Base-by-base conservation (phyloP, 2,888 invertebrate species). In the Caradrina kadenii region DNA sequence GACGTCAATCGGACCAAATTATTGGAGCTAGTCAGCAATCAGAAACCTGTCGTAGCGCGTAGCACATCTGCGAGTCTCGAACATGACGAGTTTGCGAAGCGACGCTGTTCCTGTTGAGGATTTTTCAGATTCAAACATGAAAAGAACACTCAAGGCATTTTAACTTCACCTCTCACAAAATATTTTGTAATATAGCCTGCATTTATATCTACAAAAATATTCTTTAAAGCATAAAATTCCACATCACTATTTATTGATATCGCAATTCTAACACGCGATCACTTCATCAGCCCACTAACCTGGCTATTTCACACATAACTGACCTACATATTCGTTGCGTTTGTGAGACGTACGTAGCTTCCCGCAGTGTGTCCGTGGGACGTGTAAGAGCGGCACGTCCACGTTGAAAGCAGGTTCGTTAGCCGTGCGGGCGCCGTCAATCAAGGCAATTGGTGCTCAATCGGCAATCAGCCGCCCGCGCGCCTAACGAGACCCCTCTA, bases 391-490 rank as follows among this genome's bases (percentile, higher is more conserved):
- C 63, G 86, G 89, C 92, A 91, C 92, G 93, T 92, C 90, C 94
- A 92, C 90, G 88, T 87, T 94, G 93, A 94, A 93, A 95, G 94
- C 94, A 90, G 93, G 95, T 93, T 96, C 96, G 96, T 96, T 96
- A 93, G 89, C 88, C 86, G 90, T 89, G 91, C 90, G 90, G 91
- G 92, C 93, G 90, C 92, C 94, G 95, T 96, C 96, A 96, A 96
- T 96, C 96, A 95, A 93, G 94, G 92, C 96, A 95, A 96, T 96
- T 94, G 96, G 93, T 93, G 93, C 93, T 96, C 96, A 96, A 96
- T 96, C 95, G 96, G 94, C 96, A 96, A 96, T 96, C 96, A 96
- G 92, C 91, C 90, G 89, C 83, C 83, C 86, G 84, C 84, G 82
- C 86, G 72, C 89, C 77, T 94, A 94, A 95, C 95, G 95, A 94